Base-by-base conservation (phyloP, 2,888 invertebrate species). In the Deroplatys truncata region DNA sequence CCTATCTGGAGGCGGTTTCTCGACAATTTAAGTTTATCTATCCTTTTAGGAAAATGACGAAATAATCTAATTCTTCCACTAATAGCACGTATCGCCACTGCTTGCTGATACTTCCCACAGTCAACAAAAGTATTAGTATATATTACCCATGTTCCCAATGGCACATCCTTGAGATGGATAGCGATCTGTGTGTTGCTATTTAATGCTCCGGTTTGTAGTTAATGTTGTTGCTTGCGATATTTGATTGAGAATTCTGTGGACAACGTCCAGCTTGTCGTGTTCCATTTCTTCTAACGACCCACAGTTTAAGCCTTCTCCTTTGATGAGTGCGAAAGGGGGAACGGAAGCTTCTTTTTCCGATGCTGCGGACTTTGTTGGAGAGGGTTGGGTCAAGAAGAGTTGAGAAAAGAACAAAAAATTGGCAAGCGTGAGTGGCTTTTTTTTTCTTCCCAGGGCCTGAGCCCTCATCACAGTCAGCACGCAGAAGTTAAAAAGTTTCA, bases 141-240 rank as follows among this genome's bases (percentile, higher is more conserved):
- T 90, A 88, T 90, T 82, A 90, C 90, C 88, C 35, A 29, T 86
- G 88, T 88, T 89, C 84, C 84, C 84, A 86, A 86, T 86, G 86
- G 84, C 89, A 89, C 84, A 89, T 89, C 84, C 84, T 89, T 29
- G 20, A n/a, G 56, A 20, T 25, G 29, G 31, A 86, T 35, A 83
- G 83, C 16, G 83, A 83, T 86, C 86, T 86, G 4, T 28, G 20
- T 72, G 56, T 20, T 7, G 56, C 43, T 72, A 20, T 72, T 72
- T 72, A 72, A 72, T 72, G 56, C 20, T 72, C 16, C 56, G 56
- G 20, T 72, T 72, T 72, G 56, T 72, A 72, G 56, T 72, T 72
- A 25, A 72, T 72, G 56, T 72, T 72, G 56, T 72, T 72, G 82
- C 16, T 20, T 49, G 29, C 49, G 72, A 89, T 89, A 82, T 89